These are phyloP conservation scores for Athalia circularis DNA, from an alignment of 2,888 invertebrate species.

Conservation along the genomic window DNA sequence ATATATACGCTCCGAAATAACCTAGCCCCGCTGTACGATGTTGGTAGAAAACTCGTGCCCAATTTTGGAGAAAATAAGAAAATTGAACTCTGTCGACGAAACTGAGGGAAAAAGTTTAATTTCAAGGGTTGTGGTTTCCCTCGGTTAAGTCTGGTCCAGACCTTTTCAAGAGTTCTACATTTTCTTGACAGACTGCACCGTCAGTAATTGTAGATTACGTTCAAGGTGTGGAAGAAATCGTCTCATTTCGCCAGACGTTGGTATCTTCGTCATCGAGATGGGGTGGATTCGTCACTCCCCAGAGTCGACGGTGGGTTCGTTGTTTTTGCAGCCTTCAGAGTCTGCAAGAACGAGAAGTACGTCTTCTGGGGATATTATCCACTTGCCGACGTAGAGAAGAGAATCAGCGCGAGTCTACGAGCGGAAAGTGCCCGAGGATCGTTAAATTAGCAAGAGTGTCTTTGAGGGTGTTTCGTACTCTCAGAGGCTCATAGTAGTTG, in stretches of 20 bases:
- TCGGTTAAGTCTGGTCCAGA: no score
- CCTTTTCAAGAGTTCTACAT: neutral
- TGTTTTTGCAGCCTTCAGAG: conserved; percentile 29
- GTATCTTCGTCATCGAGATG: conserved; percentile 20
- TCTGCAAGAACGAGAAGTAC: conserved; percentile 38
- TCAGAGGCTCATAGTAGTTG: conserved; percentile 53
- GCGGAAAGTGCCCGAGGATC: conserved; percentile 65
- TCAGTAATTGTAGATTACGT: conserved; percentile 1
- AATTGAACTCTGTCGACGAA: no score
- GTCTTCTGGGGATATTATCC: conserved; percentile 42
- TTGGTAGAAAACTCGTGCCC: no score
- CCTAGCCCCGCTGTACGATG: no score
- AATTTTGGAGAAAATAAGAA: no score
- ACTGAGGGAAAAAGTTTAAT: neutral
- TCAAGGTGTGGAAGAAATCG: neutral
- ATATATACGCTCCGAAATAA: no score
- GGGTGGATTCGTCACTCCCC: conserved; percentile 36
- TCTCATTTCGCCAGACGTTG: neutral
- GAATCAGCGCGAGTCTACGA: conserved; percentile 62
- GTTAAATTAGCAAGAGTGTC: conserved; percentile 73
- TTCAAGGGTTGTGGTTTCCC: neutral
- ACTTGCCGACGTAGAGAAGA: conserved; percentile 35
- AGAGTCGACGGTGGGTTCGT: neutral
- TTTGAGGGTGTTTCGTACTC: conserved; percentile 67
- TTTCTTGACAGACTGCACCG: no score